A percentile compares a stretch with the other conserved stretches of the same genome.
phyloP scores from a whole-genome alignment of 2,888 invertebrate genomes.

The Bibio marci region DNA sequence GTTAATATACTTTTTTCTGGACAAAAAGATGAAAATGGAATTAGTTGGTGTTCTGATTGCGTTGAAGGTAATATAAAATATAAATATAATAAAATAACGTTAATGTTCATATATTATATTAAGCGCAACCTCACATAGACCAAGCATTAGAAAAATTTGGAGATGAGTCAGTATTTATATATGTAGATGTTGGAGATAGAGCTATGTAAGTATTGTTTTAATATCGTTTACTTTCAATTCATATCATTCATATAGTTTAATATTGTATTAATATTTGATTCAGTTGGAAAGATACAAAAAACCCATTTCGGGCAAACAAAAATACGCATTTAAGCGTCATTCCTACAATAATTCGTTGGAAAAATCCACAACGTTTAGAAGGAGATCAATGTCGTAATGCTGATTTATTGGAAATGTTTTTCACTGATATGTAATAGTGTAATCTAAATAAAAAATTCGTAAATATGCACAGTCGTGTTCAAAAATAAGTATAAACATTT shows the following conservation, averaged over 20 bases:
- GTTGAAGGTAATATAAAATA: constrained; percentile 40
- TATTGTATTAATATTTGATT: neutral
- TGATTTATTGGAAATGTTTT: constrained; percentile 54
- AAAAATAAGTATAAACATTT: too few species aligned
- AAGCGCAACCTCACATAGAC: constrained; percentile 58
- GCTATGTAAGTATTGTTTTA: constrained; percentile 36
- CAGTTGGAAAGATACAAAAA: constrained; percentile 57
- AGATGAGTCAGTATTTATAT: constrained; percentile 38
- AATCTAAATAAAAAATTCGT: too few species aligned
- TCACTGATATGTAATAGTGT: constrained; percentile 40
- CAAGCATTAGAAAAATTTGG: constrained; percentile 35
- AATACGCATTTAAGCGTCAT: constrained; percentile 50
- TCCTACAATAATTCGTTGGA: constrained; percentile 63
- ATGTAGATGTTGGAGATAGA: constrained; percentile 59
- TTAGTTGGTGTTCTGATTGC: constrained; percentile 82
- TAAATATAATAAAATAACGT: neutral
- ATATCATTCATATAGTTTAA: too few species aligned
- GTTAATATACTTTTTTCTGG: constrained; percentile 39
- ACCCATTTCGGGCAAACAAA: constrained; percentile 57
- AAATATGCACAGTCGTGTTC: too few species aligned
- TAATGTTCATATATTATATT: constrained; percentile 11
- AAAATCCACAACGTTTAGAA: constrained; percentile 50
- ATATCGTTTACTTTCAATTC: too few species aligned
- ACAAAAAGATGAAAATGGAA: constrained; percentile 34
- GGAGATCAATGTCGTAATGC: constrained; percentile 53